Base-by-base conservation (phyloP, 2,888 invertebrate species). In the Synanthedon myopaeformis region DNA sequence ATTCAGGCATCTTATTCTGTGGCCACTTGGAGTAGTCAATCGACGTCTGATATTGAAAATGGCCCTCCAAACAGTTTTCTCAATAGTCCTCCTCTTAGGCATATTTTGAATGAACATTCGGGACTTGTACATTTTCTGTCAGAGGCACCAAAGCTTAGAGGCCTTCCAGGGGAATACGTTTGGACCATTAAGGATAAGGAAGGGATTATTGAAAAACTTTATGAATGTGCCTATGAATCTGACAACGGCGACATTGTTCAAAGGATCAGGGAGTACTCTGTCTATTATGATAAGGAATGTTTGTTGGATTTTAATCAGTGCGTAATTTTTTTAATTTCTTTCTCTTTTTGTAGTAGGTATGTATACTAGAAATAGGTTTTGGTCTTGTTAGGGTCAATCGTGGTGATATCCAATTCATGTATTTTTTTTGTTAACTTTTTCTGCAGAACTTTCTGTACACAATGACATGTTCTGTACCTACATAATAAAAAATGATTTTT, bases 111-210 rank as follows among this genome's bases (percentile, higher is more conserved):
- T 55, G 63, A 69, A 35, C 61, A 62, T 5, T 59, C 63, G 51
- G 59, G 59, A 48, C 42, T 74, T 6, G 58, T 61, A 4, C 64
- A 69, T 10, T 49, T 74, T 28, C 54, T 64, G 4, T 62, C 72
- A 35, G 67, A 72, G 14, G 69, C 67, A 23, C 80, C 82, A 11
- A 79, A 67, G 61, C 66, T 79, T 1, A 76, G 73, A 58, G 76
- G 82, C 2, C 67, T 81, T n/a, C 79, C 82, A 1, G 82, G 82
- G 41, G 82, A 85, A 64, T 78, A 63, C 55, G 72, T 83, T 48
- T 84, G 81, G 81, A 82, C 85, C 2, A 72, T 84, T 0, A 84
- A 85, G 69, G 82, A 85, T 58, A 80, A 79, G 64, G 66, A 82
- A 56, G 86, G 86, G 13, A 65, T 83, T 3, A 83, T 85, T 57